Conservation (phyloP, 2,113 vertebrate genomes). For the Cebidichthys violaceus region DNA sequence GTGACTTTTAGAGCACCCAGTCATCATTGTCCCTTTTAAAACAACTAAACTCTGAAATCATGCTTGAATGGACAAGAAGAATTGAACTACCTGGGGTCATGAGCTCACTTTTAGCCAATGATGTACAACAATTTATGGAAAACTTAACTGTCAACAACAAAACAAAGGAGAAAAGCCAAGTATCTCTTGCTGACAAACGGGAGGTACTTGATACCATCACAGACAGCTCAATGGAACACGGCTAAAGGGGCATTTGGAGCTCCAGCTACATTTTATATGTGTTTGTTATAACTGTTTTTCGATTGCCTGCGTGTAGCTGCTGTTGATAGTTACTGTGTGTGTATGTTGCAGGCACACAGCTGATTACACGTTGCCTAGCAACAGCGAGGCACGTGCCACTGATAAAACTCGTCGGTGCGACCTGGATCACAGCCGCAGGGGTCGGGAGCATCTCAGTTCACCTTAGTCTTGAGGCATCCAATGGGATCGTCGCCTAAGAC, state of each 20-base stretch:
- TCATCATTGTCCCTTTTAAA: neutral
- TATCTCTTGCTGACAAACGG: neutral
- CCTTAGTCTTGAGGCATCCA: slow-evolving; percentile 11
- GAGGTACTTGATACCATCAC: neutral
- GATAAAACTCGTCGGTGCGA: slow-evolving; percentile 20
- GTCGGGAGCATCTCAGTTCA: neutral
- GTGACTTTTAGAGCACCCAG: slow-evolving; percentile 2
- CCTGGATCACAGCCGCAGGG: slow-evolving; percentile 2
- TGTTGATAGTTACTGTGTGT: slow-evolving; percentile 12
- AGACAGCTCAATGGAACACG: neutral
- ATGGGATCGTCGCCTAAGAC: slow-evolving; percentile 16
- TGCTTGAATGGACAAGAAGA: neutral
- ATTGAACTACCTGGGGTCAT: neutral
- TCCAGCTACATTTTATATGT: neutral
- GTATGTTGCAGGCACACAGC: neutral
- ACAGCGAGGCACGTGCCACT: slow-evolving; percentile 16
- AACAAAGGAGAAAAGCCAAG: neutral
- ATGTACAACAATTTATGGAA: neutral
- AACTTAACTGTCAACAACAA: neutral
- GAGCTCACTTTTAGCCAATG: neutral
- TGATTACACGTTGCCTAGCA: slow-evolving; percentile 23
- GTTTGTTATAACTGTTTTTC: neutral
- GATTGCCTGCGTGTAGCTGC: neutral
- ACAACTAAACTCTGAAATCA: neutral
- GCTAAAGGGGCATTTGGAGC: neutral